phyloP scores from a whole-genome alignment of 2,888 invertebrate genomes.

The Andrena praecox region DNA sequence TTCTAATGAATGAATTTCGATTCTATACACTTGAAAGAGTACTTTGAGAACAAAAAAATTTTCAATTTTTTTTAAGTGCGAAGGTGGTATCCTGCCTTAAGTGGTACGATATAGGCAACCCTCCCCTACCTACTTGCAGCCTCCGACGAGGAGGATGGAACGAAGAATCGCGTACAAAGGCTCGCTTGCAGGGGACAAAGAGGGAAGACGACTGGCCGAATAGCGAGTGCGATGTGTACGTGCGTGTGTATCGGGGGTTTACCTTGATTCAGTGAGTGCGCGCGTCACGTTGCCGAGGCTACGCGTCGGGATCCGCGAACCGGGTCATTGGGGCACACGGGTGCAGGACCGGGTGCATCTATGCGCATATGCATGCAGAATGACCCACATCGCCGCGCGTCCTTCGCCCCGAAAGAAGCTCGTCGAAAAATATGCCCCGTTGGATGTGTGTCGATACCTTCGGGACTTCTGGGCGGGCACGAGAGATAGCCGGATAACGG shows the following conservation, averaged over 20 bases:
- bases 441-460: conserved; percentile 55
- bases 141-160: background rate
- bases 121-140: too few species aligned
- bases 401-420: conserved; percentile 60
- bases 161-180: background rate
- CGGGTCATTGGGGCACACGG: conserved; percentile 82
- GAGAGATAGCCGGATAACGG: background rate
- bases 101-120: too few species aligned
- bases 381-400: conserved; percentile 66
- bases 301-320: conserved; percentile 70
- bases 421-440: conserved; percentile 46
- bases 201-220: conserved; percentile 46
- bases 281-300: conserved; percentile 68
- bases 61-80: too few species aligned
- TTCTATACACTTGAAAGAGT: too few species aligned
- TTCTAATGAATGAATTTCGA: too few species aligned
- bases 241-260: conserved; percentile 40
- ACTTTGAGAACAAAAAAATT: too few species aligned
- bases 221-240: background rate
- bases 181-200: background rate
- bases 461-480: conserved; percentile 24
- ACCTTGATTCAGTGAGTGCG: conserved; percentile 71
- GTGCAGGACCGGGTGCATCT: conserved; percentile 70
- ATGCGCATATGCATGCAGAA: conserved; percentile 68
- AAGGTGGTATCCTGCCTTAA: too few species aligned